Conservation (phyloP, 2,888 invertebrate genomes). For the Ectobius pallidus region DNA sequence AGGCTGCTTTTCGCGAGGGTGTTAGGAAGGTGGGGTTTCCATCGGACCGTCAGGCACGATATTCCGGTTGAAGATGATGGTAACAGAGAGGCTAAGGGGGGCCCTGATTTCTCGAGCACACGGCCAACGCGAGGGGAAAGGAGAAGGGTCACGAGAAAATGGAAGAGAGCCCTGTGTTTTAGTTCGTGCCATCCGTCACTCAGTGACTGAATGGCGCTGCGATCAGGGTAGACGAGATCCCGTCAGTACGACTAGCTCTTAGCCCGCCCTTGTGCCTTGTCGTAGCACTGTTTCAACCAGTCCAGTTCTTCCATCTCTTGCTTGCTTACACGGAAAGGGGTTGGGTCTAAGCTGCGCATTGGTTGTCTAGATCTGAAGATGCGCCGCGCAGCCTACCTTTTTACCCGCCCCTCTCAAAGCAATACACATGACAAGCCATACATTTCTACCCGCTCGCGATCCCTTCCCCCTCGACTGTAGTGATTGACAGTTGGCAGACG, state of each 20-base stretch:
- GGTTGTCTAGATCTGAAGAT: constrained; percentile 21
- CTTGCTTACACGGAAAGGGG: constrained; percentile 29
- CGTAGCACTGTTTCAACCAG: constrained; percentile 28
- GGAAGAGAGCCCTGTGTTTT: constrained; percentile 28
- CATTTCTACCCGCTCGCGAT: constrained; percentile 25
- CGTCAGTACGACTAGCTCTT: constrained; percentile 43
- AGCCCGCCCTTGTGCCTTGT: constrained; percentile 44
- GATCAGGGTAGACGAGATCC: constrained; percentile 24
- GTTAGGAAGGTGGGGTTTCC: constrained; percentile 4
- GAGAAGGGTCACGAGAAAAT: constrained; percentile 17
- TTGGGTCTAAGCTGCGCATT: constrained; percentile 37
- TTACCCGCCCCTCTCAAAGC: neutral
- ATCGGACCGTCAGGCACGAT: neutral
- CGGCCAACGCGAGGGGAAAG: neutral
- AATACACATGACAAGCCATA: neutral
- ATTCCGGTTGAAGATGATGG: neutral
- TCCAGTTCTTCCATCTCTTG: constrained; percentile 28
- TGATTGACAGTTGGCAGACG: constrained; percentile 72
- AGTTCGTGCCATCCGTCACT: constrained; percentile 36
- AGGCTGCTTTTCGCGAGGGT: constrained; percentile 19
- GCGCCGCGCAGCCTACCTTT: constrained; percentile 36
- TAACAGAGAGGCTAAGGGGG: neutral
- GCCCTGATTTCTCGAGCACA: neutral
- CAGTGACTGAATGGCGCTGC: constrained; percentile 35
- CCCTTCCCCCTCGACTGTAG: constrained; percentile 50